Conservation (phyloP, 2,888 invertebrate genomes). For the Kuschelorhynchus macadamiae region DNA sequence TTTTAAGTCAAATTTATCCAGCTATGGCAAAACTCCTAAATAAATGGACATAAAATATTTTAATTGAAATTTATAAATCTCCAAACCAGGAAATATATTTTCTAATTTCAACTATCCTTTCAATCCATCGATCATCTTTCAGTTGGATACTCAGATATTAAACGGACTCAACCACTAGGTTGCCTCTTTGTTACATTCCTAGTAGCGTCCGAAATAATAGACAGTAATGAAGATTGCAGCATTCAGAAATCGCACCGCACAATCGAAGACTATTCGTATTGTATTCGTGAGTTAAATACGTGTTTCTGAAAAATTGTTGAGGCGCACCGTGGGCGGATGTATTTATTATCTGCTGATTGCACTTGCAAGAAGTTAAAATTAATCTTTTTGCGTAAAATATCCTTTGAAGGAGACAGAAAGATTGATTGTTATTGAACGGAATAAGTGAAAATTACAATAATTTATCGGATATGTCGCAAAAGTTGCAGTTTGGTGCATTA, state of each 20-base stretch:
- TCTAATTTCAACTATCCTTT: not conserved
- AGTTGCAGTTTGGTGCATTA: slow-evolving; percentile 48
- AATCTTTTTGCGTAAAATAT: slow-evolving; percentile 54
- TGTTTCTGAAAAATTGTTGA: slow-evolving; percentile 43
- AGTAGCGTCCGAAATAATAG: slow-evolving; percentile 40
- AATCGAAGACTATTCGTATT: slow-evolving; percentile 24
- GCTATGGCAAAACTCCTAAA: not conserved
- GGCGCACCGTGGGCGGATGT: slow-evolving; percentile 50
- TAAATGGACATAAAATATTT: no score
- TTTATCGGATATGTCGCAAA: slow-evolving; percentile 53
- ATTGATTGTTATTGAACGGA: slow-evolving; percentile 54
- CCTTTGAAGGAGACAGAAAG: slow-evolving; percentile 52
- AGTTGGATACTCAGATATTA: slow-evolving; percentile 26
- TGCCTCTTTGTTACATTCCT: slow-evolving; percentile 26
- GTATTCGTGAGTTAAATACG: slow-evolving; percentile 33
- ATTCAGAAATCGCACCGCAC: slow-evolving; percentile 28
- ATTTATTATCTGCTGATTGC: slow-evolving; percentile 59
- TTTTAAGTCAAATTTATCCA: not conserved
- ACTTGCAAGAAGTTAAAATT: slow-evolving; percentile 54
- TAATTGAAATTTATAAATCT: not conserved
- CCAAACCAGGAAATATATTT: slow-evolving; percentile 21
- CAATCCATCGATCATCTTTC: slow-evolving; percentile 12
- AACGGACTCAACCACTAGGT: slow-evolving; percentile 21
- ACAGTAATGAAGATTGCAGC: slow-evolving; percentile 42
- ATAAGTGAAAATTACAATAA: slow-evolving; percentile 56